phyloP scores from a whole-genome alignment of 37 sponge, comb jelly and placozoan genomes.

The Lycopodina hypogea region DNA sequence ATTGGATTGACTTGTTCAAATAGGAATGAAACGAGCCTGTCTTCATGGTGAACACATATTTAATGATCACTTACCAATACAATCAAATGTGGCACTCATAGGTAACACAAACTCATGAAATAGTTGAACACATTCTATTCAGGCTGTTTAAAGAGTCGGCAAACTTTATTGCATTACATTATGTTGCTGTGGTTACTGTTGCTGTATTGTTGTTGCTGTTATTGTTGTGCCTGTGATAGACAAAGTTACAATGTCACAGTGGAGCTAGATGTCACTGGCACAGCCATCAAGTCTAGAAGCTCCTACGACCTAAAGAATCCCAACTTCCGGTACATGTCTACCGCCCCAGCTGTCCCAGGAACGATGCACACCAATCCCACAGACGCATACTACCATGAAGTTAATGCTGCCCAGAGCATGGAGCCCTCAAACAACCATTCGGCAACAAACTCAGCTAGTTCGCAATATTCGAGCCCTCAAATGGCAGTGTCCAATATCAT shows the following conservation, averaged over 20 bases:
- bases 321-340: constrained; percentile 86
- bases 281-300: constrained; percentile 15
- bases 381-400: constrained; percentile 17
- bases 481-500: background rate
- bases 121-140: no score
- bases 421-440: background rate
- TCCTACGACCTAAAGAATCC: constrained; percentile 96
- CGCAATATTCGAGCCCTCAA: no score
- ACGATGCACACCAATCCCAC: constrained; percentile 41
- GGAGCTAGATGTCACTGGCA: constrained; percentile 52
- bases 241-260: constrained; percentile 87
- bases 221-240: constrained; percentile 4
- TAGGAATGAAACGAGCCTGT: no score
- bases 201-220: no score
- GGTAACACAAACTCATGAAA: no score
- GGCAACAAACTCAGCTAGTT: background rate
- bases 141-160: no score
- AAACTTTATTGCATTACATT: no score
- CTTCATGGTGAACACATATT: no score
- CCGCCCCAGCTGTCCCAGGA: constrained; percentile 71
- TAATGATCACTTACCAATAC: no score
- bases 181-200: no score
- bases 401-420: background rate
- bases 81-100: no score
- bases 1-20: no score